Conservation (phyloP, 2,113 vertebrate genomes). For the Peromyscus leucopus region DNA sequence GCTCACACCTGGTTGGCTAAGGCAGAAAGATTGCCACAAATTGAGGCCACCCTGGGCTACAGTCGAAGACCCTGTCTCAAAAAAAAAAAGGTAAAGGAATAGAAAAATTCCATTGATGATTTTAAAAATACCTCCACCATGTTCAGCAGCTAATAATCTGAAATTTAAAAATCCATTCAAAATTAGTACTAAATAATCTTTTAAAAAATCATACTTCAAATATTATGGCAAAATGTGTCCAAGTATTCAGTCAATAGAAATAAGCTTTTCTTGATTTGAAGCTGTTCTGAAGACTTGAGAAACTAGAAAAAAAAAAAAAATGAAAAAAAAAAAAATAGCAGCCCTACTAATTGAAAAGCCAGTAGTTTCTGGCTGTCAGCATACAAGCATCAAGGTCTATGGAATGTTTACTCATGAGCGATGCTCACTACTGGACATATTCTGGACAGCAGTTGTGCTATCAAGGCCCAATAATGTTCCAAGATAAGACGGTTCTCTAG, state of each 20-base stretch:
- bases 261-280: conserved; percentile 74
- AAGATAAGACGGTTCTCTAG: conserved; percentile 95
- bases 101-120: conserved; percentile 30
- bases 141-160: conserved; percentile 78
- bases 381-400: conserved; percentile 31
- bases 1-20: neutral
- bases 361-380: conserved; percentile 57
- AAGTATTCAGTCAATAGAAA: conserved; percentile 84
- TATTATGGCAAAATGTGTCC: conserved; percentile 84
- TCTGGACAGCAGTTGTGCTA: conserved; percentile 90
- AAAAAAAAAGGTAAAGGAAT: neutral
- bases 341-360: conserved; percentile 65
- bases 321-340: conserved; percentile 42
- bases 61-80: conserved; percentile 1
- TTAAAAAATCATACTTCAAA: conserved; percentile 77
- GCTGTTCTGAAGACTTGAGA: conserved; percentile 83
- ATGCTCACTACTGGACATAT: conserved; percentile 89
- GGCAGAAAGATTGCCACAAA: neutral
- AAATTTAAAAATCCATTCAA: conserved; percentile 63
- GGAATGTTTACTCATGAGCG: conserved; percentile 86
- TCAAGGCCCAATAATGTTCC: conserved; percentile 96
- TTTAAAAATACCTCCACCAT: conserved; percentile 42
- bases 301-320: conserved; percentile 82
- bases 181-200: conserved; percentile 79
- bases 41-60: neutral